Evolutionary conservation across 1,140 invertebrate species (phyloP), one percentile per base, ranked within the genome.

Genomic region (Meteorus sp.): DNA sequence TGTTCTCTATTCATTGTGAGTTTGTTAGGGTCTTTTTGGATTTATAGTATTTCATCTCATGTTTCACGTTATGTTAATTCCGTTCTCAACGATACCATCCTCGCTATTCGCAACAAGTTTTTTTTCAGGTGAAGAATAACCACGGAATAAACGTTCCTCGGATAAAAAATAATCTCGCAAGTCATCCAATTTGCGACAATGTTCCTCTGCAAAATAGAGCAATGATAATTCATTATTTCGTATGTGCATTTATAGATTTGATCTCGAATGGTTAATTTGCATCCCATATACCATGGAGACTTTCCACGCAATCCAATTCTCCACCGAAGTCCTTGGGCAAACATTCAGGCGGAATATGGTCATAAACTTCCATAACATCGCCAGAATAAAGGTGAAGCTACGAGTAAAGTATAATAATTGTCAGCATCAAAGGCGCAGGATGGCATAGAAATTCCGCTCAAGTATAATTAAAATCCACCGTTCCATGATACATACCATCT

Each of bases 401-500:
- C 31, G 69, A 72, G 35, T 22, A 37, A 52, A 54, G n/a, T 60
- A 56, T 44, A 35, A 56, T 19, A 57, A 19, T 57, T 25, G 27
- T n/a, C 23, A 48, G 23, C 11, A 29, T 11, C n/a, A 44, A 20
- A 19, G 19, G 13, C 8, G 37, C 37, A 51, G 13, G 6, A 15
- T 33, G n/a, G n/a, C n/a, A n/a, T n/a, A n/a, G n/a, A n/a, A n/a
- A n/a, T n/a, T n/a, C n/a, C n/a, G n/a, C 19, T 44, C 17, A 58
- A 15, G 15, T 5, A 37, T 52, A 7, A 35, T 31, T 3, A 39
- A 15, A 31, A 23, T 27, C 23, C 6, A n/a, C n/a, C 13, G 11
- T 31, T 13, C 25, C 7, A 7, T 11, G 3, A n/a, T 31, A 74
- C 78, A 78, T 73, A 88, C 87, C 75, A 86, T 76, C 45, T 86